phyloP scores from a whole-genome alignment of 1,140 invertebrate genomes.

The Drosophila virilis region DNA sequence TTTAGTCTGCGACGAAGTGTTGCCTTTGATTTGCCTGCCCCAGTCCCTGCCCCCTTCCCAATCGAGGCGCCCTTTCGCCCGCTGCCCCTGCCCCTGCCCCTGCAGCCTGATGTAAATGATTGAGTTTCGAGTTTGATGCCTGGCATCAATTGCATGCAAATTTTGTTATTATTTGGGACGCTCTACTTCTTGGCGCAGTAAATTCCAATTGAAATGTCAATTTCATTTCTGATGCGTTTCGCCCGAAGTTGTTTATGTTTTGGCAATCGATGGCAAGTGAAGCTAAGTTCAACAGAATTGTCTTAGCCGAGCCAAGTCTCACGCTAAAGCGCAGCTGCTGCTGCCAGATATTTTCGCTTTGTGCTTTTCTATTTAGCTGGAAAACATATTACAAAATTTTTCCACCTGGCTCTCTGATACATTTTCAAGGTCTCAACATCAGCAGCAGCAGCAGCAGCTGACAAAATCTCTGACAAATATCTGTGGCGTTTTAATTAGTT shows the following conservation, averaged over 20 bases:
- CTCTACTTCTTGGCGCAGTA: constrained; percentile 28
- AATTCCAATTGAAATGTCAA: constrained; percentile 70
- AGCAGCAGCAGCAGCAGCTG: constrained; percentile 27
- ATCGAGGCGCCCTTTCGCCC: too few relatives aligned
- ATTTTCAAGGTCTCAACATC: constrained; percentile 10
- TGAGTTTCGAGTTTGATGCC: constrained; percentile 65
- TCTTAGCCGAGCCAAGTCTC: constrained; percentile 1
- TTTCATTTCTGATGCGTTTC: constrained; percentile 42
- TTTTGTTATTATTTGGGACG: constrained; percentile 65
- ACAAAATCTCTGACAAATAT: constrained; percentile 44
- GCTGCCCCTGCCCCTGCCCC: constrained; percentile 1
- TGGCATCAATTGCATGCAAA: constrained; percentile 75
- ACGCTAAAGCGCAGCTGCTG: constrained; percentile 2
- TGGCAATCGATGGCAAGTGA: neutral
- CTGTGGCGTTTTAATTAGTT: constrained; percentile 50
- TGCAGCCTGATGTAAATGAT: constrained; percentile 55
- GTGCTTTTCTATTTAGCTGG: constrained; percentile 2
- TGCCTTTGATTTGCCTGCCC: constrained; percentile 32
- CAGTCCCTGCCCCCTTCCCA: neutral
- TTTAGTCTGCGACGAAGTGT: constrained; percentile 34
- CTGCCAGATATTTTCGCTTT: neutral
- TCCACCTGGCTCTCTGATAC: neutral
- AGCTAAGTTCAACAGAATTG: neutral
- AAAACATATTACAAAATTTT: neutral
- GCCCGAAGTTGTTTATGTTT: neutral